phyloP scores from a whole-genome alignment of 2,113 vertebrate genomes.

The Gymnogyps californianus region DNA sequence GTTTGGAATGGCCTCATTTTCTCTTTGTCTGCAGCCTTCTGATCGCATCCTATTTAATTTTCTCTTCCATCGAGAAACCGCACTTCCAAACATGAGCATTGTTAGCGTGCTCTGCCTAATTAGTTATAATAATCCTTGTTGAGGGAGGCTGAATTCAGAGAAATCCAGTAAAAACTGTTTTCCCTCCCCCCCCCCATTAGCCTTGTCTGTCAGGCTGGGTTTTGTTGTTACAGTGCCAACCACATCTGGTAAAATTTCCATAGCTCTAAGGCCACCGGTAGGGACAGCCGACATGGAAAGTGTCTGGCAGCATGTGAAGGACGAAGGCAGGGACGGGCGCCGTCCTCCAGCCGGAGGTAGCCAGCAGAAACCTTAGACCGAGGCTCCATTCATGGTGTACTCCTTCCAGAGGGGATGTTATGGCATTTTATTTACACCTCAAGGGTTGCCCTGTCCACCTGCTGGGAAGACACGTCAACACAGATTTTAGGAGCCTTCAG shows the following conservation, averaged over 20 bases:
- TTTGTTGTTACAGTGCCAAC: not conserved
- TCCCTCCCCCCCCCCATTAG: not conserved
- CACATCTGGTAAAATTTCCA: not conserved
- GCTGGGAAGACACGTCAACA: not conserved
- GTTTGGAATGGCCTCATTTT: not conserved
- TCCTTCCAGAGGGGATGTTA: not conserved
- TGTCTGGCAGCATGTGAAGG: fast-evolving
- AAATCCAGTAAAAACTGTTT: not conserved
- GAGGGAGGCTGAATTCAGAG: not conserved
- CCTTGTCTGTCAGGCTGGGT: not conserved
- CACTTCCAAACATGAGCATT: not conserved
- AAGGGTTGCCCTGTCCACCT: not conserved
- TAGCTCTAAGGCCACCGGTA: not conserved
- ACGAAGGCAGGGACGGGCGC: fast-evolving
- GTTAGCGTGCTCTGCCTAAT: conserved; percentile 1
- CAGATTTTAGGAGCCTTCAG: not conserved
- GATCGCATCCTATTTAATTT: not conserved
- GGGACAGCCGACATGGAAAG: fast-evolving
- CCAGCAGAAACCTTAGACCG: not conserved
- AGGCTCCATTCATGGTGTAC: not conserved
- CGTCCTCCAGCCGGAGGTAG: not conserved
- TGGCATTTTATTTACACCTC: not conserved
- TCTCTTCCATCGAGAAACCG: not conserved
- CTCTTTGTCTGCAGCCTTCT: conserved; percentile 1
- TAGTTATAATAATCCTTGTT: not conserved